A percentile compares a stretch with the other conserved stretches of the same genome.
Conservation (phyloP, 2,113 vertebrate genomes). For the Beaufortia kweichowensis region DNA sequence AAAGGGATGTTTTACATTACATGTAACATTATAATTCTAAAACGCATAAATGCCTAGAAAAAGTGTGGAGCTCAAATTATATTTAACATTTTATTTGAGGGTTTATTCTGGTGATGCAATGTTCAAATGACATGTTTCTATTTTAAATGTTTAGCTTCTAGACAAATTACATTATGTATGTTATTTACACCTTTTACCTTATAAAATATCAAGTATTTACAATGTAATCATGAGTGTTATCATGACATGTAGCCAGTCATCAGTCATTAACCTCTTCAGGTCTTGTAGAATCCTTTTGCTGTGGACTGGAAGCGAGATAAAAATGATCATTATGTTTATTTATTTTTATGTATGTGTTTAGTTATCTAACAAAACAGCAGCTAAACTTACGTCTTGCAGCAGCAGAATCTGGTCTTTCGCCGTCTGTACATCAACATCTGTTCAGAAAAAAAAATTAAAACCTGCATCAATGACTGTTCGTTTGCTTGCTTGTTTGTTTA, state of each 20-base stretch:
- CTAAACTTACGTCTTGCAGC: constrained; percentile 72
- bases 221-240: background rate
- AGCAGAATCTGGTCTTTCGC: constrained; percentile 63
- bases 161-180: background rate
- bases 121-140: background rate
- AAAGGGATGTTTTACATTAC: too few species aligned
- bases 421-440: constrained; percentile 50
- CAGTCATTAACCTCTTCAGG: constrained; percentile 42
- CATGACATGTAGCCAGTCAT: background rate
- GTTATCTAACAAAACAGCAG: constrained; percentile 13
- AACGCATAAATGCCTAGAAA: background rate
- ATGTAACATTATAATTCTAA: background rate
- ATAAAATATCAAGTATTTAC: background rate
- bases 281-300: constrained; percentile 71
- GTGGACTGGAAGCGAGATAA: constrained; percentile 60
- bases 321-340: background rate
- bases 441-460: constrained; percentile 42
- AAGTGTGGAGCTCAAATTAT: too few species aligned
- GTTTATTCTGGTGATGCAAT: background rate
- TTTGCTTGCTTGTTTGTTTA: background rate
- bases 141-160: background rate
- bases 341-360: background rate
- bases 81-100: background rate
- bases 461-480: background rate
- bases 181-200: background rate